phyloP scores from a whole-genome alignment of 2,113 vertebrate species.

The Colistium nudipinnis region DNA sequence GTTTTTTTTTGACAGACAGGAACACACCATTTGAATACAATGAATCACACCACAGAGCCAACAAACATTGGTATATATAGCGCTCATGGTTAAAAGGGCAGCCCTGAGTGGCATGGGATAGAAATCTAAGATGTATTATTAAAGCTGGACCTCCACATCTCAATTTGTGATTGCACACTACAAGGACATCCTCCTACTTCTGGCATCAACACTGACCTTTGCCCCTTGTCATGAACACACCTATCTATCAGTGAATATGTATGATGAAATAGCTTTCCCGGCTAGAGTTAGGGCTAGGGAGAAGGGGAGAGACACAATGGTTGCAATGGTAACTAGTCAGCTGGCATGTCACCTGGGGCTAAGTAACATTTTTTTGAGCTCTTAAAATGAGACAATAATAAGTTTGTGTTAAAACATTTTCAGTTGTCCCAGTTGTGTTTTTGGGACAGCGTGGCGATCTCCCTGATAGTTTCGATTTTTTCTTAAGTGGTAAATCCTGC shows the following conservation, averaged over 20 bases:
- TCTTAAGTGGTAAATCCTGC: slow-evolving; percentile 5
- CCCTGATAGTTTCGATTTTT: background rate
- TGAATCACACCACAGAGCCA: background rate
- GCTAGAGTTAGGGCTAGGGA: background rate
- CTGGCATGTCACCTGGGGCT: background rate
- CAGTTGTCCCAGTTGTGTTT: background rate
- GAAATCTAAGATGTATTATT: slow-evolving; percentile 30
- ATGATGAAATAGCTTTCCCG: background rate
- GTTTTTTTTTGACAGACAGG: background rate
- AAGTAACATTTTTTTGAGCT: background rate
- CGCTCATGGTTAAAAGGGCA: slow-evolving; percentile 29
- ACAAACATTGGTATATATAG: slow-evolving; percentile 19
- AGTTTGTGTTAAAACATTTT: background rate
- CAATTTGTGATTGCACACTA: background rate
- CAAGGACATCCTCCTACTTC: background rate
- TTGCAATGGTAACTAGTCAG: background rate
- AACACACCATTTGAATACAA: slow-evolving; percentile 3
- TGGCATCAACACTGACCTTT: background rate
- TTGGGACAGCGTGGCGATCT: background rate
- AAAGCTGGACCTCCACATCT: slow-evolving; percentile 3
- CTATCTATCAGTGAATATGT: background rate
- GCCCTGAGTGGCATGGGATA: background rate
- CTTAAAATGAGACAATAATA: background rate
- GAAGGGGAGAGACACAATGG: background rate
- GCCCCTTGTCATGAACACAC: background rate